Evolutionary conservation across 2,113 vertebrate genomes (phyloP), one percentile per base, ranked within the genome.

Genomic region (Mus spicilegus): DNA sequence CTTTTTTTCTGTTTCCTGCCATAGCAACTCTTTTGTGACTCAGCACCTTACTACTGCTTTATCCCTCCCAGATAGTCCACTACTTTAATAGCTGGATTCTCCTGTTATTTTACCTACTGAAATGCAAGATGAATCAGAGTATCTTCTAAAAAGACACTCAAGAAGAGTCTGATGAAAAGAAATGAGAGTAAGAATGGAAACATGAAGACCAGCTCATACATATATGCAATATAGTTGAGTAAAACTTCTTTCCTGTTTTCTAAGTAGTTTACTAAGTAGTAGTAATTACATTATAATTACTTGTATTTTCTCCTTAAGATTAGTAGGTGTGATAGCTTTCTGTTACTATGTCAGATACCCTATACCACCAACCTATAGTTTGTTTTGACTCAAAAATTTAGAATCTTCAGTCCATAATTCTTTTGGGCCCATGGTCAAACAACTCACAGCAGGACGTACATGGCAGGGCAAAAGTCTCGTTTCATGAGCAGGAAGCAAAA

Each of bases 11-110:
- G 75, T 39, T 95, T 85, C 81, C 46, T 91, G 51, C 61, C 63
- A 88, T 28, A 94, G 80, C 51, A 87, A 73, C 51, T 95, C 80
- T 89, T 87, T 75, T 12, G 56, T 96, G 95, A 97, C 30, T 97
- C 93, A 97, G 63, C 54, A 91, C 54, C 58, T 63, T 89, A 80
- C 82, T 93, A 63, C 84, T 61, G 36, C 39, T 93, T 86, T 82
- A 63, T 16, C 49, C 70, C 33, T 30, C 92, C 73, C 61, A 87
- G 24, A 89, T 73, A 85, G n/a, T 93, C 75, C 73, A 91, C 54
- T 63, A 95, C 39, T 69, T 78, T 89, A 97, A 93, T 42, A n/a
- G 94, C 24, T 75, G 91, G 61, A 93, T 39, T 93, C 76, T 93
- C 88, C 65, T 93, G 39, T 12, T 91, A 36, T 61, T 92, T 84